A percentile compares a stretch with the other conserved stretches of the same genome.
Conservation (phyloP, 1,140 invertebrate genomes). For the Colletes gigas region DNA sequence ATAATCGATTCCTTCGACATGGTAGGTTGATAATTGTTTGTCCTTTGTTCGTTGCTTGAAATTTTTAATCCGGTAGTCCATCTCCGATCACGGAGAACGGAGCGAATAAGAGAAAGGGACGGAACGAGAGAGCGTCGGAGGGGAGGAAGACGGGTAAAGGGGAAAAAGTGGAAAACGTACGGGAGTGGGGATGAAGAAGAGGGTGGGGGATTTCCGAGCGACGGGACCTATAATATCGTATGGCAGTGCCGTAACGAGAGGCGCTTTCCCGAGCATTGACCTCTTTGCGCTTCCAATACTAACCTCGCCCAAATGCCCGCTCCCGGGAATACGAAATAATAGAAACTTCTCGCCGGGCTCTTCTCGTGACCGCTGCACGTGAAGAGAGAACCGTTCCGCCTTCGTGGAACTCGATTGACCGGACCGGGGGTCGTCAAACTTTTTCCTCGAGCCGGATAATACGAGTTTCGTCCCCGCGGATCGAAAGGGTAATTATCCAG, state of each 20-base stretch:
- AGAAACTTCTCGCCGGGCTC: conserved; percentile 39
- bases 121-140: background rate
- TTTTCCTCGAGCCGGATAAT: too few species aligned
- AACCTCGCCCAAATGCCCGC: conserved; percentile 73
- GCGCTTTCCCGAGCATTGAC: conserved; percentile 78
- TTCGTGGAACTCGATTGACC: conserved; percentile 49
- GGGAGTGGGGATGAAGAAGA: background rate
- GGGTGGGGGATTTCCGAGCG: conserved; percentile 54
- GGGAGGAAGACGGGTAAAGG: background rate
- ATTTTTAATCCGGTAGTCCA: too few species aligned
- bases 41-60: too few species aligned
- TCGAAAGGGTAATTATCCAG: too few species aligned
- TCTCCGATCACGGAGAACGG: background rate
- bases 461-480: too few species aligned
- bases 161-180: conserved; percentile 1
- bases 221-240: conserved; percentile 63
- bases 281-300: conserved; percentile 73
- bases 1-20: too few species aligned
- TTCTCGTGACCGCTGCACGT: background rate
- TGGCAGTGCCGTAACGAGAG: conserved; percentile 67
- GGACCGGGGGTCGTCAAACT: too few species aligned
- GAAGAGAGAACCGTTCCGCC: background rate
- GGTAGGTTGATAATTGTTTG: too few species aligned
- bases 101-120: conserved; percentile 24
- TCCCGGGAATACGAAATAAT: conserved; percentile 60